Evolutionary conservation across 2,797 vertebrate genomes (phyloP).

Genomic region (Microchirus variegatus): DNA sequence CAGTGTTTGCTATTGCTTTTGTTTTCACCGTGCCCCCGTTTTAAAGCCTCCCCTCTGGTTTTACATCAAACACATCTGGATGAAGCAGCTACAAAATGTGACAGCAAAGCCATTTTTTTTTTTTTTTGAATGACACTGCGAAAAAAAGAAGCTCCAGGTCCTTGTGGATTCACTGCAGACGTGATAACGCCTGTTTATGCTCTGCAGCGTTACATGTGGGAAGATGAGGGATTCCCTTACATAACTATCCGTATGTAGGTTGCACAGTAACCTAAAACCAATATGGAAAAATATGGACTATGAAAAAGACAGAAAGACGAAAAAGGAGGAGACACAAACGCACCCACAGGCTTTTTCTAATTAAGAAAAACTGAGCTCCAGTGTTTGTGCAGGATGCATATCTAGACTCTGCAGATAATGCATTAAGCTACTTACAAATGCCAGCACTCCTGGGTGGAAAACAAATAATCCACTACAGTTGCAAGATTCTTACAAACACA

Average conservation of each 20-base stretch:
- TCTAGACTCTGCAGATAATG: conserved; percentile 35
- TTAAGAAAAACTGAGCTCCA: conserved; percentile 29
- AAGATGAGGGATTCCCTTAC: conserved; percentile 36
- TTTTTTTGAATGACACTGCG: conserved; percentile 25
- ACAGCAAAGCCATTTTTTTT: not conserved
- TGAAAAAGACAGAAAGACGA: not conserved
- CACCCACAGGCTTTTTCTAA: conserved; percentile 23
- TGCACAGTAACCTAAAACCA: conserved; percentile 7
- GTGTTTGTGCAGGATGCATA: conserved; percentile 38
- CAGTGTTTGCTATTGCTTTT: conserved; percentile 12
- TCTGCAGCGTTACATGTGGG: conserved; percentile 13
- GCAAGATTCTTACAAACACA: conserved; percentile 31
- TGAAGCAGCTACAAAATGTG: conserved; percentile 26
- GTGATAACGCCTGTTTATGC: conserved; percentile 13
- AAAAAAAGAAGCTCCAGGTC: conserved; percentile 22
- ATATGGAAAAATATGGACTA: not conserved
- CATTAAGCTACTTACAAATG: conserved; percentile 41
- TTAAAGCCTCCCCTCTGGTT: not conserved
- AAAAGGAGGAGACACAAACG: not conserved
- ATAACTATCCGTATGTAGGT: conserved; percentile 16
- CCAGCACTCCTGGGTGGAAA: conserved; percentile 15
- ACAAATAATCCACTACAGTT: conserved; percentile 43
- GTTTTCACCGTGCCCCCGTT: conserved; percentile 29
- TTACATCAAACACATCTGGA: conserved; percentile 12
- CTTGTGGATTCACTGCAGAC: not conserved